Base-by-base conservation (phyloP, 2,888 invertebrate genomes). In the Hermodice carunculata region DNA sequence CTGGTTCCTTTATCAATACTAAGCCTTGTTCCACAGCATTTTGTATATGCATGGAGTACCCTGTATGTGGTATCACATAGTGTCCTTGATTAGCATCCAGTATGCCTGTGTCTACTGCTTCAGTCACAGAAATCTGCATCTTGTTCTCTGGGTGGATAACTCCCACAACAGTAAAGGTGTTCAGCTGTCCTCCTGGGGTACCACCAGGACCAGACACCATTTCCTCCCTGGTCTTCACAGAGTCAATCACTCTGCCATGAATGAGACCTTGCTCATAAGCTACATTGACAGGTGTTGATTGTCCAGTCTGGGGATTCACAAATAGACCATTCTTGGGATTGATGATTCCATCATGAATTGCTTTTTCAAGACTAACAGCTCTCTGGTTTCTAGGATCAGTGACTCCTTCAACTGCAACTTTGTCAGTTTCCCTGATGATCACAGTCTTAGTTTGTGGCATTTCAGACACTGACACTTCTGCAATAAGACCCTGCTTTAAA, bases 381-480 rank as follows among this genome's bases (percentile, higher is more conserved):
- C 94, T 92, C 4, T 96, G 96, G 24, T 93, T 92, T 85, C 91
- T 91, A 0, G 96, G 93, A 84, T 85, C 81, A n/a, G 69, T 62
- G 0, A 85, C 83, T 31, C 76, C 66, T 1, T 77, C 74, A 37
- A 83, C 79, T 24, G 77, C 76, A 17, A 83, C 66, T 31, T 75
- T 73, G 59, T 76, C 79, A 62, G 76, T 78, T 51, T 81, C 81
- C 29, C 77, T 77, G 32, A 80, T 76, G 40, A 71, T 76, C 14
- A 77, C 76, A 61, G 74, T 80, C 62, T 72, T 75, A 19, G 77
- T 71, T 29, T n/a, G 28, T 17, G 53, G 56, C 28, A 68, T 65
- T 74, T 71, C 69, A 3, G 63, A 26, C n/a, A 31, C 19, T n/a
- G 26, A 22, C 86, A 61, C 42, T 59, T 82, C 83, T 58, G 81